Conservation (phyloP, 64 coral and sea anemone genomes). For the Dendrophyllia cribrosa region DNA sequence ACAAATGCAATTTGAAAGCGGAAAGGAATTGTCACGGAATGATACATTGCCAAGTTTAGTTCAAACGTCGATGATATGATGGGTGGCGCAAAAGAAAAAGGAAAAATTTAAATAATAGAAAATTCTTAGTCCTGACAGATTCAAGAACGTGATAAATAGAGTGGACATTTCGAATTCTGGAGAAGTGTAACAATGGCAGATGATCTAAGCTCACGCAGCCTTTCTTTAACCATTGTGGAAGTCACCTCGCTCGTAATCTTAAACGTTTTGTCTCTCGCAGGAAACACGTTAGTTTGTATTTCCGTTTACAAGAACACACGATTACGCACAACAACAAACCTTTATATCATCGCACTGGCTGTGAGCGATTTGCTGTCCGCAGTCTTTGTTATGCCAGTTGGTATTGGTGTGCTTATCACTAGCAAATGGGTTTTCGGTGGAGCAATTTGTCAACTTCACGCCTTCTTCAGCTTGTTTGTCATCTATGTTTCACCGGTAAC, state of each 20-base stretch:
- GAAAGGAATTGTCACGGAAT: too few species aligned
- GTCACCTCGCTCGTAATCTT: background rate
- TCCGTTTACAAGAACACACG: background rate
- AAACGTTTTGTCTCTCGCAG: background rate
- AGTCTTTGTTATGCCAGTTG: constrained; percentile 1
- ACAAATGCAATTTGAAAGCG: too few species aligned
- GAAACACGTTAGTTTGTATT: constrained; percentile 14
- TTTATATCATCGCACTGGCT: constrained; percentile 19
- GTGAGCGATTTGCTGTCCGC: constrained; percentile 2
- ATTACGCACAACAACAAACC: background rate
- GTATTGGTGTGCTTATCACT: background rate
- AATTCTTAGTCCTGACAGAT: too few species aligned
- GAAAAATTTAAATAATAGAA: too few species aligned
- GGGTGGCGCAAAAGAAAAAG: too few species aligned
- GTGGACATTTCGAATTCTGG: too few species aligned
- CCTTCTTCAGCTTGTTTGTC: background rate
- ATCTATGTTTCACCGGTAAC: background rate
- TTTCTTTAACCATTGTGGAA: background rate
- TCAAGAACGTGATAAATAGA: too few species aligned
- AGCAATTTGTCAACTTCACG: constrained; percentile 1
- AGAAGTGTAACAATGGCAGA: background rate
- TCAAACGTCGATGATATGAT: too few species aligned
- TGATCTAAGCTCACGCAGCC: background rate
- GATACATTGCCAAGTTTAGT: too few species aligned
- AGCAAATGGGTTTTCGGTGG: constrained; percentile 12